A percentile compares a stretch with the other conserved stretches of the same genome.
These are phyloP conservation scores for Phyllotis vaccarum DNA, from an alignment of 2,797 vertebrate species.

Conservation along the genomic window DNA sequence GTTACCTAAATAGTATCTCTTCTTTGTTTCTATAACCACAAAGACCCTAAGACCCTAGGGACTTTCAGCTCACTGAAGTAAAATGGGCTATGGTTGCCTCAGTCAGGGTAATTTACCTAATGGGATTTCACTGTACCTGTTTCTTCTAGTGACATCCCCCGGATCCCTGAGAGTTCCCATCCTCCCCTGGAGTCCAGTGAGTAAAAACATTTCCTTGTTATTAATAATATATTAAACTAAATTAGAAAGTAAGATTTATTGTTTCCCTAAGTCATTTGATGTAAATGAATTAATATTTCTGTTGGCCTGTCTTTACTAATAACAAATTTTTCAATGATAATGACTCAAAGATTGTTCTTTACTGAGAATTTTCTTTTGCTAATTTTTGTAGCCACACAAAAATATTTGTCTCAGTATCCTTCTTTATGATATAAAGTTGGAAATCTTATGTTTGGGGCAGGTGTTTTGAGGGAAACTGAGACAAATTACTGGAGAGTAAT, in stretches of 20 bases:
- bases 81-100: conserved; percentile 14
- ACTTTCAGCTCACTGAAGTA: conserved; percentile 54
- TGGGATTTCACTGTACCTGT: conserved; percentile 73
- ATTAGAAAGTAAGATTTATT: not conserved
- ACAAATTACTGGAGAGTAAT: not conserved
- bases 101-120: not conserved
- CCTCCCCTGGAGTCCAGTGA: conserved; percentile 98
- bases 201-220: conserved; percentile 85
- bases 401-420: not conserved
- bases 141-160: conserved; percentile 95
- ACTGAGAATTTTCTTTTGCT: not conserved
- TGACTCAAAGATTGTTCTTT: not conserved
- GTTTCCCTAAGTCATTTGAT: conserved; percentile 23
- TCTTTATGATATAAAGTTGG: not conserved
- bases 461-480: not conserved
- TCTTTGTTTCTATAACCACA: conserved; percentile 73
- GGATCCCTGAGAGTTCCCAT: conserved; percentile 98
- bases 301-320: not conserved
- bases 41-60: conserved; percentile 69
- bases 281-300: not conserved
- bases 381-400: not conserved
- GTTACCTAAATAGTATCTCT: conserved; percentile 68
- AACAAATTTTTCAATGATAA: not conserved
- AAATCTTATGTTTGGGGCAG: not conserved
- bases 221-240: conserved; percentile 1